Evolutionary conservation across 2,888 invertebrate genomes (phyloP).

Genomic region (Gymnosoma rotundatum): DNA sequence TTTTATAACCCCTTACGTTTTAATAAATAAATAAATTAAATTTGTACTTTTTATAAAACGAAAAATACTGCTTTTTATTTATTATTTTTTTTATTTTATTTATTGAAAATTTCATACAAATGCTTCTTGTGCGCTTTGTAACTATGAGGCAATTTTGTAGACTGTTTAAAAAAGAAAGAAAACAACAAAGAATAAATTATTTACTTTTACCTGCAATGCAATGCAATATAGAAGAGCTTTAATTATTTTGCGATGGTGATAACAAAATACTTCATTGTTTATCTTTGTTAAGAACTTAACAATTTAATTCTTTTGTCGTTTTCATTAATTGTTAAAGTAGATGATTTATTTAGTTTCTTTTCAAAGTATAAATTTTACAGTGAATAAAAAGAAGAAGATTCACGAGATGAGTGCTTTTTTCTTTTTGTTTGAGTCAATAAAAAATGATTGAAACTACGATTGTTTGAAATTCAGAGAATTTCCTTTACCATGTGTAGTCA

Average conservation of each 20-base stretch:
- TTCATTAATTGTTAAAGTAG: no score
- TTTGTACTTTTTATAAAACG: no score
- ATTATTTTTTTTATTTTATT: not conserved
- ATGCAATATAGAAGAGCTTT: not conserved
- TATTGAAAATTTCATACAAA: constrained; percentile 8
- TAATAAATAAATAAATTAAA: not conserved
- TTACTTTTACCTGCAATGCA: constrained; percentile 12
- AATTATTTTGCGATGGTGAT: constrained; percentile 9
- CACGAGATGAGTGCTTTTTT: not conserved
- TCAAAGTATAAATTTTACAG: not conserved
- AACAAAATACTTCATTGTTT: constrained; percentile 6
- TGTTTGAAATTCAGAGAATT: no score
- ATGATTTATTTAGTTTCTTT: not conserved
- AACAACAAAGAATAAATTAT: not conserved
- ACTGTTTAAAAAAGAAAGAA: not conserved
- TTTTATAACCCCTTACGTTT: not conserved
- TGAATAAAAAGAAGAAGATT: not conserved
- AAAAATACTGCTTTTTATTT: not conserved
- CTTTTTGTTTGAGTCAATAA: no score
- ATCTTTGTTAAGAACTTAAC: constrained; percentile 44
- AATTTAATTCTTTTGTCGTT: constrained; percentile 17
- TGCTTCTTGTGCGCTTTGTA: constrained; percentile 1
- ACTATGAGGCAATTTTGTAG: not conserved
- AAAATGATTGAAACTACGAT: no score
- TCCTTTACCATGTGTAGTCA: no score